These are phyloP conservation scores for Poecilus cupreus DNA, from an alignment of 2,888 invertebrate genomes.

Conservation along the genomic window DNA sequence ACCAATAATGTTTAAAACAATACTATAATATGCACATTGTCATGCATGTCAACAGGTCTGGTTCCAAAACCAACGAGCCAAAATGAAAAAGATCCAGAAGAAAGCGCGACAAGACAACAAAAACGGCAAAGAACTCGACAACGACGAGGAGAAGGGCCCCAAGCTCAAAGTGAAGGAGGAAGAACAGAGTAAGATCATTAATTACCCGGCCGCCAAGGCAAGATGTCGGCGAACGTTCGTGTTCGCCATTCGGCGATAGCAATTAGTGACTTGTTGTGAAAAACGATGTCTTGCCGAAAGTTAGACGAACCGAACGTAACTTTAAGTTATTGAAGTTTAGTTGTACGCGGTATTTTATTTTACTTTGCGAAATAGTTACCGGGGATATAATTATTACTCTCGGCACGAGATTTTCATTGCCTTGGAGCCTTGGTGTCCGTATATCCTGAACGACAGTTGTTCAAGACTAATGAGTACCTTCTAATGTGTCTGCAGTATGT, in stretches of 20 bases:
- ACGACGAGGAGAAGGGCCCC: slow-evolving; percentile 72
- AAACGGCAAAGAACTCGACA: slow-evolving; percentile 73
- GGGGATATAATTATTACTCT: too few species aligned
- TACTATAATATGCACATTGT: not conserved
- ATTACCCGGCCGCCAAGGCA: slow-evolving; percentile 33
- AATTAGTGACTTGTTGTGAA: slow-evolving; percentile 53
- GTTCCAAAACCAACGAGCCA: slow-evolving; percentile 81
- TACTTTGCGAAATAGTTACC: not conserved
- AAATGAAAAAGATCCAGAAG: slow-evolving; percentile 81
- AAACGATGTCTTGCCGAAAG: slow-evolving; percentile 58
- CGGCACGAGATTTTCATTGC: too few species aligned
- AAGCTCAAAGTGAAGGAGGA: slow-evolving; percentile 77
- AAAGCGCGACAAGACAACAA: slow-evolving; percentile 77
- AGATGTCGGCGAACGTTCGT: not conserved
- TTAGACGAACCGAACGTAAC: not conserved
- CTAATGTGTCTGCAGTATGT: too few species aligned
- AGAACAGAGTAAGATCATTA: slow-evolving; percentile 75
- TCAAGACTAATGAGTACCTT: too few species aligned
- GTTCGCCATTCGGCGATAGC: not conserved
- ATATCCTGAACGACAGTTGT: too few species aligned
- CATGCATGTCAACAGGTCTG: slow-evolving; percentile 73
- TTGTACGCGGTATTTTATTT: slow-evolving; percentile 1
- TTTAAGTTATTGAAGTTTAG: slow-evolving; percentile 37
- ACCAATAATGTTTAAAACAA: not conserved
- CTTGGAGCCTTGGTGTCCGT: too few species aligned